Conservation (phyloP, 1,140 invertebrate species). For the Drosophila asahinai region DNA sequence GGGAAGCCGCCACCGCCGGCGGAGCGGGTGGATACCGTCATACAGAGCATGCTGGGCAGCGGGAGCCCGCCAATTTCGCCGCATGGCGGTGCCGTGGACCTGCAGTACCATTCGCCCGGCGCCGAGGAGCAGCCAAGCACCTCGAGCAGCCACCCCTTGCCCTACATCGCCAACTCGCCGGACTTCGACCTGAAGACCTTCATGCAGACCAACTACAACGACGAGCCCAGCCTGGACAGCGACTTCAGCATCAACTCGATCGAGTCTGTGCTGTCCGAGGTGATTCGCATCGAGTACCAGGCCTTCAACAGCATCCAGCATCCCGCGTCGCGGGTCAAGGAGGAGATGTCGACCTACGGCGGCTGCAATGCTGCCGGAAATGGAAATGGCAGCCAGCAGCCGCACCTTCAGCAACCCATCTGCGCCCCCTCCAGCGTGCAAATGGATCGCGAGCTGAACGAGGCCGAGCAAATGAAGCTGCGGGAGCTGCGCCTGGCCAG, state of each 20-base stretch:
- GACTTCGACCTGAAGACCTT: slow-evolving; percentile 72
- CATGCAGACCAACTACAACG: slow-evolving; percentile 58
- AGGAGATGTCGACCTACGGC: slow-evolving; percentile 57
- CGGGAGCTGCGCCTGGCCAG: slow-evolving; percentile 94
- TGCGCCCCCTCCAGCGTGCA: slow-evolving; percentile 64
- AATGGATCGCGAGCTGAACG: slow-evolving; percentile 90
- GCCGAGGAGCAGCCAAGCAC: slow-evolving; percentile 69
- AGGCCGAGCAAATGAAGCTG: slow-evolving; percentile 92
- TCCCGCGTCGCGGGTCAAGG: slow-evolving; percentile 77
- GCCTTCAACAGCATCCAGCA: slow-evolving; percentile 67
- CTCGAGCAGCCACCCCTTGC: slow-evolving; percentile 55
- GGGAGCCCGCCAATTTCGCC: slow-evolving; percentile 44
- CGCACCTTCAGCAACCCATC: slow-evolving; percentile 64
- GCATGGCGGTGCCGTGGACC: slow-evolving; percentile 47
- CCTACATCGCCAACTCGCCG: slow-evolving; percentile 58
- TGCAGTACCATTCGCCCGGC: slow-evolving; percentile 65
- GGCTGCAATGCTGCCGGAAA: slow-evolving; percentile 20
- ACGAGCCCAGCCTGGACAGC: slow-evolving; percentile 63
- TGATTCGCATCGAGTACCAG: slow-evolving; percentile 93
- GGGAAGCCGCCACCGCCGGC: slow-evolving; percentile 14
- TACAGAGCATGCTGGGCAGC: slow-evolving; percentile 66
- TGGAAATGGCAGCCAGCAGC: slow-evolving; percentile 31
- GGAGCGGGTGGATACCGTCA: slow-evolving; percentile 63
- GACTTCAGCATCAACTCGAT: slow-evolving; percentile 87
- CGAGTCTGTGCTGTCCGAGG: slow-evolving; percentile 92